phyloP scores from a whole-genome alignment of 2,113 vertebrate species.

The Sphyrna mokarran region DNA sequence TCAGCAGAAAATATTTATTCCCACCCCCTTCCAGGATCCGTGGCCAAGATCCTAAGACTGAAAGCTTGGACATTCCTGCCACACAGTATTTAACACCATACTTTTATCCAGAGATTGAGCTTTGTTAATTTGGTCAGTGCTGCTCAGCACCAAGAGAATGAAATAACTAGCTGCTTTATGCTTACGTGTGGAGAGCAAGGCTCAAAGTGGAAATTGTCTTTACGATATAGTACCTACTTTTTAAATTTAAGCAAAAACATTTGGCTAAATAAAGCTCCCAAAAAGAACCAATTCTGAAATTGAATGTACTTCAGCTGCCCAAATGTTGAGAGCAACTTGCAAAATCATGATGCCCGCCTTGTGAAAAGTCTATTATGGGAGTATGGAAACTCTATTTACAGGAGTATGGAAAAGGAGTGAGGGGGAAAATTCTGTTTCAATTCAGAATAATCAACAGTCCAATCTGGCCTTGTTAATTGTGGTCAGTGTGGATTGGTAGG shows the following conservation, averaged over 20 bases:
- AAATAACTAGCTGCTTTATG: neutral
- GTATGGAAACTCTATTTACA: too few species aligned
- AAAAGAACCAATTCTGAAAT: conserved; percentile 9
- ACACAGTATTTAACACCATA: neutral
- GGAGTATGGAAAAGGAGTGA: neutral
- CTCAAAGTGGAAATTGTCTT: neutral
- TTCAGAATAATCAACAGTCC: neutral
- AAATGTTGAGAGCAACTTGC: neutral
- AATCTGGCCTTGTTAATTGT: neutral
- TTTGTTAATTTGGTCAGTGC: neutral
- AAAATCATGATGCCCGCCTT: neutral
- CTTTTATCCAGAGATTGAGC: neutral
- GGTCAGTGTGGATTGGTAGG: neutral
- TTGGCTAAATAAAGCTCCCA: neutral
- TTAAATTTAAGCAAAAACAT: neutral
- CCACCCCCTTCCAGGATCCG: neutral
- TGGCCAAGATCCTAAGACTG: neutral
- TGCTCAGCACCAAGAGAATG: neutral
- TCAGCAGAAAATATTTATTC: neutral
- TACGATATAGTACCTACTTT: neutral
- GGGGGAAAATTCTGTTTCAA: neutral
- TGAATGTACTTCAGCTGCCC: neutral
- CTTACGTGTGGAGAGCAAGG: neutral
- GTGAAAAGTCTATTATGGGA: neutral
- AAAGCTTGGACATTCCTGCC: neutral